phyloP scores from a whole-genome alignment of 2,113 vertebrate species.

The Bos taurus region DNA sequence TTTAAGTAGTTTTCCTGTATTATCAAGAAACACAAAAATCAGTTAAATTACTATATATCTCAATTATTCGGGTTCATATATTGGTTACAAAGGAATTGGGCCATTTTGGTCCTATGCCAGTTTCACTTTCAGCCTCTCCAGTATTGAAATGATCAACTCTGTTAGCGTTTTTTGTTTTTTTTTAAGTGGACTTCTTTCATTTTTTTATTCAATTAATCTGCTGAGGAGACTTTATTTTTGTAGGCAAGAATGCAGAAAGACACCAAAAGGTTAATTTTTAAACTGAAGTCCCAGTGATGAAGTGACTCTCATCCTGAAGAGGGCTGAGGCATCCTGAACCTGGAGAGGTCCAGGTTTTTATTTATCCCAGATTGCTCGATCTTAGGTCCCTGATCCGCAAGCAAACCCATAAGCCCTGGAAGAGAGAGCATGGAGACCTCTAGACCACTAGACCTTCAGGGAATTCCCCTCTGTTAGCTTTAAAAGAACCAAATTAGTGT shows the following conservation, averaged over 20 bases:
- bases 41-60: not conserved
- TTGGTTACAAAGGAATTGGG: not conserved
- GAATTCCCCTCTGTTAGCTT: not conserved
- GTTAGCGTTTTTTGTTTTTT: not conserved
- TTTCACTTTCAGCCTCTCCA: not conserved
- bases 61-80: not conserved
- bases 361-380: not conserved
- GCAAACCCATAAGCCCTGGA: not conserved
- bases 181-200: not conserved
- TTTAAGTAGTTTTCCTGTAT: not conserved
- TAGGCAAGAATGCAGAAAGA: not conserved
- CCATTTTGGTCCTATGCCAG: not conserved
- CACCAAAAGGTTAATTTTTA: not conserved
- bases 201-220: not conserved
- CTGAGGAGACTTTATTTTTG: not conserved
- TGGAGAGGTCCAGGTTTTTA: conserved; percentile 81
- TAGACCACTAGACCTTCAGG: not conserved
- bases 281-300: conserved; percentile 73
- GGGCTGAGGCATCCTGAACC: conserved; percentile 91
- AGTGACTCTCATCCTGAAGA: conserved; percentile 85
- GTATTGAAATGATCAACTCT: not conserved
- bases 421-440: not conserved
- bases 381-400: not conserved
- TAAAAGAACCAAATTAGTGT: not conserved
- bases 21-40: not conserved